A percentile compares a stretch with the other conserved stretches of the same genome.
Conservation (phyloP, 2,113 vertebrate genomes). For the Chaetorhynchus papuensis region DNA sequence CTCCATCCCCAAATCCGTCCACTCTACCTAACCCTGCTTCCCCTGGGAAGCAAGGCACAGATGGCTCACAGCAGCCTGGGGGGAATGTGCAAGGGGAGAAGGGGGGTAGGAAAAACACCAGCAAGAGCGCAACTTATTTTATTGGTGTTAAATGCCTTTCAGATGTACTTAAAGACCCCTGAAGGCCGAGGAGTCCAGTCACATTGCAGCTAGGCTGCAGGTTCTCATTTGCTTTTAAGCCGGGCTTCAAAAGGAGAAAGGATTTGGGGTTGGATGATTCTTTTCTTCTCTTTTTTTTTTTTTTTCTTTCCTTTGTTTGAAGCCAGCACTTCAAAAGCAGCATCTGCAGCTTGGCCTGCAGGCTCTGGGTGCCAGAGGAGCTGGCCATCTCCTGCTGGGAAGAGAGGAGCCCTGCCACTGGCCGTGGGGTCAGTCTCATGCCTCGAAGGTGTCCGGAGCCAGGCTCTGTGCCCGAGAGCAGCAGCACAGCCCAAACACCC, state of each 20-base stretch:
- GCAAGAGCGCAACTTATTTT: slow-evolving; percentile 13
- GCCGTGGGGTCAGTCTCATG: neutral
- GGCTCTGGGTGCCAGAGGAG: neutral
- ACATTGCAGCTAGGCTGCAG: slow-evolving; percentile 1
- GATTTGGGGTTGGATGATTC: neutral
- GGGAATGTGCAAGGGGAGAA: neutral
- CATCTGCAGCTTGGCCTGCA: neutral
- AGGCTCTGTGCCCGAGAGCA: neutral
- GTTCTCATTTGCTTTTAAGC: slow-evolving; percentile 56
- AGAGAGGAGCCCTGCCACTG: neutral
- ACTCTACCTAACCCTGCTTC: neutral
- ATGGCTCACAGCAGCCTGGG: slow-evolving; percentile 30
- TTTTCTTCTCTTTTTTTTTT: neutral
- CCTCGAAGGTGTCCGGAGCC: fast-evolving
- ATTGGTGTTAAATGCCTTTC: slow-evolving; percentile 58
- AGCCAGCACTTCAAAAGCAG: slow-evolving; percentile 36
- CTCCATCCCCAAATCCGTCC: neutral
- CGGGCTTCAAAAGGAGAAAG: slow-evolving; percentile 37
- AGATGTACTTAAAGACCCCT: slow-evolving; percentile 35
- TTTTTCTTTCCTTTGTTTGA: neutral
- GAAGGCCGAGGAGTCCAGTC: neutral
- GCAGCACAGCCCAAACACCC: fast-evolving
- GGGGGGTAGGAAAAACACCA: neutral
- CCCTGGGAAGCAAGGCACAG: neutral
- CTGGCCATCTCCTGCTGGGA: neutral